Evolutionary conservation across 2,113 vertebrate species (phyloP).

Genomic region (Pogonocichla stellata): DNA sequence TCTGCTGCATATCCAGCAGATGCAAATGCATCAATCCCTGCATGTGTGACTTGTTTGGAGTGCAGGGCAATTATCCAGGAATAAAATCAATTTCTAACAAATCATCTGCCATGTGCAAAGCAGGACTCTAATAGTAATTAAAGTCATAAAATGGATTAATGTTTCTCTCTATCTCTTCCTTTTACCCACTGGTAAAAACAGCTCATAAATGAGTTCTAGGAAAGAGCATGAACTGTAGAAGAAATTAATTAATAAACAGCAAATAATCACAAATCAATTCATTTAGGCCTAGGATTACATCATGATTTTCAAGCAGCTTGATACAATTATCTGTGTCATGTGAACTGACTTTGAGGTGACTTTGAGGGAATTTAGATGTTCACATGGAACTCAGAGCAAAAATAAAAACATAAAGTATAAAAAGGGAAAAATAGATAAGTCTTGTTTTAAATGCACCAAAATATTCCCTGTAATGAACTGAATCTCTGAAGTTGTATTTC

Average conservation of each 20-base stretch:
- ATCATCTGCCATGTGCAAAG: slow-evolving; percentile 49
- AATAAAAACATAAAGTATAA: background rate
- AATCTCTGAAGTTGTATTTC: background rate
- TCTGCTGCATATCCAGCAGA: slow-evolving; percentile 37
- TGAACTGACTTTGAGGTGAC: background rate
- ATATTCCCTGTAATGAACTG: background rate
- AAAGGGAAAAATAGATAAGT: background rate
- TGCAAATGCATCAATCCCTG: slow-evolving; percentile 17
- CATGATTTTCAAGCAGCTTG: background rate
- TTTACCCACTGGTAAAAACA: background rate
- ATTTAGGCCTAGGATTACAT: background rate
- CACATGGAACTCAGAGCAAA: background rate
- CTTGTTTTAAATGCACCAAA: background rate
- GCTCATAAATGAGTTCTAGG: background rate
- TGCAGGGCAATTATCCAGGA: slow-evolving; percentile 49
- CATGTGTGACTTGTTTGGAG: slow-evolving; percentile 18
- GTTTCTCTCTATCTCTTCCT: background rate
- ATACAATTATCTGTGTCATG: rapidly evolving
- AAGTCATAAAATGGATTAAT: slow-evolving; percentile 33
- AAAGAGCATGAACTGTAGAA: slow-evolving; percentile 2
- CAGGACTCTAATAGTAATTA: slow-evolving; percentile 45
- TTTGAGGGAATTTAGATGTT: background rate
- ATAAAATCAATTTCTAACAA: slow-evolving; percentile 63
- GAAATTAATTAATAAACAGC: slow-evolving; percentile 10
- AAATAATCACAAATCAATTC: background rate